A percentile compares a stretch with the other conserved stretches of the same genome.
phyloP scores from a whole-genome alignment of 1,140 invertebrate species.

The Pissodes strobi region DNA sequence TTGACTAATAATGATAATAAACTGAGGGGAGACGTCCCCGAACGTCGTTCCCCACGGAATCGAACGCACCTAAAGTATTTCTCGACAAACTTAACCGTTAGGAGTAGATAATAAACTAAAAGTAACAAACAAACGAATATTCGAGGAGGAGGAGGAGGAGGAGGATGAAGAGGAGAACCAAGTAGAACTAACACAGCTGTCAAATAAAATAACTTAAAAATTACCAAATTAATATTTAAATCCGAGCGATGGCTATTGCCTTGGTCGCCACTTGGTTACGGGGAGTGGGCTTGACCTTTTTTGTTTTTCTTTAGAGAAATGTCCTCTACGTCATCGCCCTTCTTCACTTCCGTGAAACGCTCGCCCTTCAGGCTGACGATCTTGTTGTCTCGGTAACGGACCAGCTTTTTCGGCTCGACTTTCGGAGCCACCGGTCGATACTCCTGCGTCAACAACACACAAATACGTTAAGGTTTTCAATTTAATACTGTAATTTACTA shows the following conservation, averaged over 20 bases:
- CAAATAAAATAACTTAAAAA: constrained; percentile 11
- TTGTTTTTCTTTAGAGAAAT: constrained; percentile 82
- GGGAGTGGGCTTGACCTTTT: constrained; percentile 70
- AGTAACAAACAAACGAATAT: not conserved
- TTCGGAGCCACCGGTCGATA: constrained; percentile 89
- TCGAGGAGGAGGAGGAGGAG: not conserved
- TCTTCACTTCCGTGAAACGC: constrained; percentile 85
- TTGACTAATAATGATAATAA: constrained; percentile 1
- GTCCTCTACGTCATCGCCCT: constrained; percentile 83
- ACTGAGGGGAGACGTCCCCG: not conserved
- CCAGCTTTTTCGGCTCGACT: constrained; percentile 89
- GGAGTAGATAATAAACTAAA: not conserved
- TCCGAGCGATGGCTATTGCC: constrained; percentile 13
- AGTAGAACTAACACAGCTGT: constrained; percentile 1
- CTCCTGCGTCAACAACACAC: no score
- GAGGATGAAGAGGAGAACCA: not conserved
- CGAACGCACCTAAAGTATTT: not conserved
- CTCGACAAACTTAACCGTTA: not conserved
- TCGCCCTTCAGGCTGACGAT: constrained; percentile 94
- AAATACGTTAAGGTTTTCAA: no score
- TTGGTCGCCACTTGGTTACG: constrained; percentile 58
- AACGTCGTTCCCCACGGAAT: not conserved
- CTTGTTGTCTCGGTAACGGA: constrained; percentile 92
- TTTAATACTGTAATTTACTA: no score
- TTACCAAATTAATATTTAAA: not conserved